These are phyloP conservation scores for Ethmia dodecea DNA, from an alignment of 2,888 invertebrate species.

Conservation along the genomic window DNA sequence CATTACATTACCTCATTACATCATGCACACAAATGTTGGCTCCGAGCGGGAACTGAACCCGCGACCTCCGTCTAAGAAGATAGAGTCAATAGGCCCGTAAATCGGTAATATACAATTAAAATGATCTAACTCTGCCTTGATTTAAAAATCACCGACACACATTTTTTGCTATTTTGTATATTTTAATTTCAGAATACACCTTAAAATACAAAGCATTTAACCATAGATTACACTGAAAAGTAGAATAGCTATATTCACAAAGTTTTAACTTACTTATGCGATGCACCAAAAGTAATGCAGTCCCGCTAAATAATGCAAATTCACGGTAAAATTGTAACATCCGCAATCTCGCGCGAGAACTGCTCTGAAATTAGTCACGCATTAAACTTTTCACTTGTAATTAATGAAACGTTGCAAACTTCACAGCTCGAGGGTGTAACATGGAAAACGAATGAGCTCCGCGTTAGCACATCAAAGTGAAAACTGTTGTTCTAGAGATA, in stretches of 20 bases:
- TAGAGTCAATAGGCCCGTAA: too few species aligned
- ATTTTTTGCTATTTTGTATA: too few species aligned
- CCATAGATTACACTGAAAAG: too few species aligned
- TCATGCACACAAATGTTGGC: too few species aligned
- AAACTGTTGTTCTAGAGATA: slow-evolving; percentile 10
- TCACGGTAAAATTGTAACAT: slow-evolving; percentile 5
- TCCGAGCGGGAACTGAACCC: too few species aligned
- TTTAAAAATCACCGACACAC: too few species aligned
- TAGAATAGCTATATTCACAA: slow-evolving; percentile 4
- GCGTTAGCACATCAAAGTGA: slow-evolving; percentile 10
- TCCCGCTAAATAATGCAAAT: slow-evolving; percentile 17
- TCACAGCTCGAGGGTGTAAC: slow-evolving; percentile 16
- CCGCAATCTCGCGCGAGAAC: slow-evolving; percentile 5
- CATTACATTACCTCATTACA: too few species aligned
- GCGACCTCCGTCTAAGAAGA: too few species aligned
- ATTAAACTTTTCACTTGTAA: slow-evolving; percentile 33
- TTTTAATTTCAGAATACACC: too few species aligned
- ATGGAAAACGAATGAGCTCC: slow-evolving; percentile 7
- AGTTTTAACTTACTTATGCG: slow-evolving; percentile 4
- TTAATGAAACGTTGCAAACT: slow-evolving; percentile 31
- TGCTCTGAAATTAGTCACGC: slow-evolving; percentile 28
- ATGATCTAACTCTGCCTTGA: too few species aligned
- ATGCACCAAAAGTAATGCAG: slow-evolving; percentile 18
- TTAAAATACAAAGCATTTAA: too few species aligned
- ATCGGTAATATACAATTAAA: too few species aligned